Evolutionary conservation across 2,797 vertebrate genomes (phyloP), one percentile per base, ranked within the genome.

Genomic region (Sebastes ruberrimus): DNA sequence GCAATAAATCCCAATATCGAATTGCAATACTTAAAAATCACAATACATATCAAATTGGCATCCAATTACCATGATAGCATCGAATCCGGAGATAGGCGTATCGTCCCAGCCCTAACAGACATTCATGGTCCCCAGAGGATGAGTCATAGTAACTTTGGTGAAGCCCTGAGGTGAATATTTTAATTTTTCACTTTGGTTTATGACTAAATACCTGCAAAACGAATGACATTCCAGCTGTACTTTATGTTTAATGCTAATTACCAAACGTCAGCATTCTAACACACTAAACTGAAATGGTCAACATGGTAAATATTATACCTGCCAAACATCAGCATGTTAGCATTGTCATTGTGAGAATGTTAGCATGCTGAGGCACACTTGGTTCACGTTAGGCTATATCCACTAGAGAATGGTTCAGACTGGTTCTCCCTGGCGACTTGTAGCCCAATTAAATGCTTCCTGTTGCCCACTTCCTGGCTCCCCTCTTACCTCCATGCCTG

Each of bases 401-500:
- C 57, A 67, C 52, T 14, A 61, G 28, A 84, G 55, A 56, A 61
- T 18, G 42, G 16, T 18, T 46, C 42, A 1, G 42, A 46, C 7
- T 59, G 62, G 53, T 72, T 79, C 49, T 82, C 76, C 57, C 52
- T 14, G 25, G 35, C 1, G 53, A 90, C 82, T 86, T 81, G 49
- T 71, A 53, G 68, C 71, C 83, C 77, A 81, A 79, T 92, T 92
- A 86, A 91, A 88, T 10, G 53, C 76, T 93, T 94, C 93, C 92
- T 89, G 86, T 88, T 84, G 20, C 86, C 88, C 65, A 55, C 79
- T 89, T 89, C 88, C 92, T 81, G 82, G 18, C 82, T 89, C 82
- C 82, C 83, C 84, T 66, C 77, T 79, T 81, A 88, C 80, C 32
- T 90, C 80, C 57, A 80, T 74, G 76, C 71, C 77, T 93, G 87